phyloP scores from a whole-genome alignment of 2,113 vertebrate genomes.

The Cebus imitator region DNA sequence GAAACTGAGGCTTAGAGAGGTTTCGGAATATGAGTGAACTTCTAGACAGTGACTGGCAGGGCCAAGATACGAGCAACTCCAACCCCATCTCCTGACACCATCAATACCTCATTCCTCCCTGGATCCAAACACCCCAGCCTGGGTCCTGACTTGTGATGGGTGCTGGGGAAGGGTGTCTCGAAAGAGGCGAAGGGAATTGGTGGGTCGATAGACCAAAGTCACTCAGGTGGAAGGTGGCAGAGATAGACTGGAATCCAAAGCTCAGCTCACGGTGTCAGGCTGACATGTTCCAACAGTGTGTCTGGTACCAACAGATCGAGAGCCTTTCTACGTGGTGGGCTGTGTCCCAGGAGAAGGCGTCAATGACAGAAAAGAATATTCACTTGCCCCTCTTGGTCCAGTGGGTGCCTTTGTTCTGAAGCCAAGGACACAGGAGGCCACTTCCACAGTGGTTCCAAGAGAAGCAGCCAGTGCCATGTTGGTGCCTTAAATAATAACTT shows the following conservation, averaged over 20 bases:
- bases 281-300: neutral
- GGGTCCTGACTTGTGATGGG: neutral
- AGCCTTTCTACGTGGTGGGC: neutral
- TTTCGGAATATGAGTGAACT: neutral
- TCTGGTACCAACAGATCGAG: neutral
- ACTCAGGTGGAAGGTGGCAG: neutral
- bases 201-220: neutral
- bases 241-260: neutral
- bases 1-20: neutral
- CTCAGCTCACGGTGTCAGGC: neutral
- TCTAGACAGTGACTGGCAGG: neutral
- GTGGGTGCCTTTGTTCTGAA: neutral
- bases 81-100: neutral
- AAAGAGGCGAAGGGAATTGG: neutral
- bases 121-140: neutral
- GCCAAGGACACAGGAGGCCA: neutral
- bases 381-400: neutral
- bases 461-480: neutral
- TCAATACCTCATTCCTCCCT: neutral
- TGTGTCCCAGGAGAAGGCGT: neutral
- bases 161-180: neutral
- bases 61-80: neutral
- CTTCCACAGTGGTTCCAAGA: neutral
- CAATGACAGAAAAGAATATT: neutral
- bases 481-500: neutral